Evolutionary conservation across 2,797 vertebrate species (phyloP), one percentile per base, ranked within the genome.

Genomic region (Propithecus deckenii): DNA sequence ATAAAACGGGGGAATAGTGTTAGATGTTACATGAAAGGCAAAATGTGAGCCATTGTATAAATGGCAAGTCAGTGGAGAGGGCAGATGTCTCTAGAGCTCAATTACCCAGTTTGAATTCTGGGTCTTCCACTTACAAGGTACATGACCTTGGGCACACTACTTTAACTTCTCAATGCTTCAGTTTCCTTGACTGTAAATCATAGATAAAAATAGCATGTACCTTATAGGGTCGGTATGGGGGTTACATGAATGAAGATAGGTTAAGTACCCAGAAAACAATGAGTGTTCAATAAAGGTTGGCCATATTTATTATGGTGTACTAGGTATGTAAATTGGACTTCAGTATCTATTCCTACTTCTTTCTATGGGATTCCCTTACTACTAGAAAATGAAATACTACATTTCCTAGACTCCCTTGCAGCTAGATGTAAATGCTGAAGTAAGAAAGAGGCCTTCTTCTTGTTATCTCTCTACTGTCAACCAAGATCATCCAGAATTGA

Each of bases 1-100:
- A 61, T 81, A 55, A 71, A 84, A 80, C 9, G 93, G 28, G 38
- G 61, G 57, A 81, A 63, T 69, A 86, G 59, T 89, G 57, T 95
- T 69, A 78, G 43, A 59, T 72, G 32, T 65, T 93, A 85, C 20
- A 59, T 72, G 81, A 94, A 90, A 88, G 59, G 59, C n/a, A 93
- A 74, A 86, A 67, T 81, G 52, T 79, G 48, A 93, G 3, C n/a
- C 76, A 48, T 43, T 93, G 52, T n/a, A 75, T 87, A 89, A 96
- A 83, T 30, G 43, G 28, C 10, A 35, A 48, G 28, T 81, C 59
- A 22, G 2, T 15, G 22, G 63, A 75, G 18, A 17, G 43, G 75
- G n/a, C 63, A 76, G 23, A 38, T 89, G 41, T 84, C 41, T 94
- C 32, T 57, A 38, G 55, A 79, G 48, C 52, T 55, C 52, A 55